Base-by-base conservation (phyloP, 2,797 vertebrate species). In the Diglossa cyanea region DNA sequence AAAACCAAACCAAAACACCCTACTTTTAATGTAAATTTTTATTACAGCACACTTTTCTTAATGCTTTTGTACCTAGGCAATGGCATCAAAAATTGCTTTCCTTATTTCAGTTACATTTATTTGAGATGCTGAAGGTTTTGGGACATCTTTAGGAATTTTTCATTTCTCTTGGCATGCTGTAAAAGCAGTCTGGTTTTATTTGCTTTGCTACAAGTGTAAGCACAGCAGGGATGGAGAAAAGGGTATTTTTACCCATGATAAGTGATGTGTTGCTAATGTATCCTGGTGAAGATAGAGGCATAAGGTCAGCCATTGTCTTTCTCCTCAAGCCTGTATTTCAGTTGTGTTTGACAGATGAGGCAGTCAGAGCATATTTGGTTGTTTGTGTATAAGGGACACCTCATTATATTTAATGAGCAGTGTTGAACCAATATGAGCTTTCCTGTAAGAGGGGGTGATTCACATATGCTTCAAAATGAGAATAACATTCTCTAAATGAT, bases 401-500 rank as follows among this genome's bases (percentile, higher is more conserved):
- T 97, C 95, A 74, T 96, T 97, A 94, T 95, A 87, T 95, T 94
- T 96, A 94, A 96, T 79, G 97, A 97, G 80, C 79, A 79, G 39
- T 39, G 71, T 67, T 77, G 74, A 80, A 85, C 76, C 48, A 53
- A 51, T 83, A 48, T 1, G 21, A 93, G 39, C 33, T 50, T 88
- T 93, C 33, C 72, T 83, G 74, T 74, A 50, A 71, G 54, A 79
- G 45, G 14, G 13, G 20, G 57, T 91, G 72, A 96, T 82, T 92
- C 88, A 72, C 24, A 74, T 57, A 51, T 33, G 75, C 37, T 57
- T 90, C 33, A 66, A 86, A 93, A 92, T 51, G 44, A 89, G 94
- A 90, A 86, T 39, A 80, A 10, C 35, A 11, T 30, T 53, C 35
- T n/a, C 42, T 67, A 83, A 90, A 83, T 62, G 48, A 50, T 63